Conservation (phyloP, 2,113 vertebrate genomes). For the Alosa alosa region DNA sequence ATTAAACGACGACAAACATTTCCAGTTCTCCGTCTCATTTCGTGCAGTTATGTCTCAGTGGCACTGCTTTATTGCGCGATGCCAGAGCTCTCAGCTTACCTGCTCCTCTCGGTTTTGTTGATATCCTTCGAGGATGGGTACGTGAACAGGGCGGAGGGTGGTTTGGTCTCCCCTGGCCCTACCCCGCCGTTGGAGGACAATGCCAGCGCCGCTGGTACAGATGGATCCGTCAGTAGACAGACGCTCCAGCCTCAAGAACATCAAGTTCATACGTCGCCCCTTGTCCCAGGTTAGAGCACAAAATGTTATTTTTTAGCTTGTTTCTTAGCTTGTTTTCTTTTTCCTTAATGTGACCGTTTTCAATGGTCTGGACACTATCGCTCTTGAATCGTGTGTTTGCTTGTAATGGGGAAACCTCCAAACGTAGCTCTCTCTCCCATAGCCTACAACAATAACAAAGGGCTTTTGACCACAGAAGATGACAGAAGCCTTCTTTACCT, state of each 20-base stretch:
- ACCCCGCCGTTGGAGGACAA: constrained; percentile 48
- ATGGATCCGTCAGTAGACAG: constrained; percentile 21
- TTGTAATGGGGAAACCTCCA: background rate
- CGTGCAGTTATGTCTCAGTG: constrained; percentile 52
- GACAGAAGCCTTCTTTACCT: background rate
- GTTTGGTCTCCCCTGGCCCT: constrained; percentile 32
- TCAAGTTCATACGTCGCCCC: background rate
- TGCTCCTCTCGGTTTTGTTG: constrained; percentile 44
- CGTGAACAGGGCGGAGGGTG: constrained; percentile 36
- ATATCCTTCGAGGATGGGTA: constrained; percentile 42
- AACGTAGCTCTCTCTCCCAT: background rate
- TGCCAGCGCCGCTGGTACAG: constrained; percentile 42
- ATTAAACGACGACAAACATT: background rate
- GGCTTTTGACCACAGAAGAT: background rate
- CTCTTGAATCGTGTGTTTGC: background rate
- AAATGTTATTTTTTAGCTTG: background rate
- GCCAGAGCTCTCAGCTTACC: constrained; percentile 35
- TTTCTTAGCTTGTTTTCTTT: background rate
- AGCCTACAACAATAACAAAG: constrained; percentile 32
- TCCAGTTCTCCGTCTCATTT: constrained; percentile 18
- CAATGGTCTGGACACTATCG: background rate
- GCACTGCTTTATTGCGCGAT: constrained; percentile 44
- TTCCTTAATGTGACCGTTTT: background rate
- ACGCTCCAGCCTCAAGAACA: background rate
- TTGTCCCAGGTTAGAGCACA: background rate